Percentiles rank a stretch among this genome's conserved stretches.
These are phyloP conservation scores for Acanthochromis polyacanthus DNA, from an alignment of 2,113 vertebrate genomes.

Conservation along the genomic window DNA sequence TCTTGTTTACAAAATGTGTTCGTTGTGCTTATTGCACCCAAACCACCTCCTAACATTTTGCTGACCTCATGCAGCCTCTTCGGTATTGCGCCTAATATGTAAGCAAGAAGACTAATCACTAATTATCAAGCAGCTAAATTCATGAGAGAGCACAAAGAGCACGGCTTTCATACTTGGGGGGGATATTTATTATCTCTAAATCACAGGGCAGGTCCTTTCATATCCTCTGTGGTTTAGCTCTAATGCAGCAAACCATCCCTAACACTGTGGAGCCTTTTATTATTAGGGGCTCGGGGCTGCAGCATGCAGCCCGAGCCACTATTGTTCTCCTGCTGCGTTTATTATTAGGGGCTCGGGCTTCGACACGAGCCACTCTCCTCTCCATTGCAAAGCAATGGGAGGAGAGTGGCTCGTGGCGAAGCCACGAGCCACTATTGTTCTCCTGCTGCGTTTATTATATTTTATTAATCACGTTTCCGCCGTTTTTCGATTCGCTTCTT, in stretches of 20 bases:
- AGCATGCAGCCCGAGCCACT: no score
- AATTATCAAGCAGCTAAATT: neutral
- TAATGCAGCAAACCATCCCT: neutral
- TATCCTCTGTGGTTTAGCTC: neutral
- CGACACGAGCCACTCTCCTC: no score
- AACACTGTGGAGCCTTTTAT: neutral
- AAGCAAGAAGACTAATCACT: neutral
- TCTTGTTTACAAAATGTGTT: neutral
- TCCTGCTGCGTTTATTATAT: no score
- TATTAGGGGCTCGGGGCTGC: no score
- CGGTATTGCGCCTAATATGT: neutral
- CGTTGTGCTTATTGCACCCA: neutral
- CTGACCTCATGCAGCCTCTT: neutral
- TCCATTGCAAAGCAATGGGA: no score
- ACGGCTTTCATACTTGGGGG: neutral
- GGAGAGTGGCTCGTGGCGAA: no score
- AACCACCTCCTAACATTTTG: neutral
- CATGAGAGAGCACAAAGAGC: neutral
- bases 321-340: no score
- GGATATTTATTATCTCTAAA: neutral
- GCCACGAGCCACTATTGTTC: no score
- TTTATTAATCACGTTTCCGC: no score
- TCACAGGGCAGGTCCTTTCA: neutral
- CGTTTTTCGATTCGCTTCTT: no score
- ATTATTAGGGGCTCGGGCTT: no score